Percentiles rank a stretch among this genome's conserved stretches.
These are phyloP conservation scores for Propithecus deckenii DNA, from an alignment of 2,797 vertebrate species.

Conservation along the genomic window DNA sequence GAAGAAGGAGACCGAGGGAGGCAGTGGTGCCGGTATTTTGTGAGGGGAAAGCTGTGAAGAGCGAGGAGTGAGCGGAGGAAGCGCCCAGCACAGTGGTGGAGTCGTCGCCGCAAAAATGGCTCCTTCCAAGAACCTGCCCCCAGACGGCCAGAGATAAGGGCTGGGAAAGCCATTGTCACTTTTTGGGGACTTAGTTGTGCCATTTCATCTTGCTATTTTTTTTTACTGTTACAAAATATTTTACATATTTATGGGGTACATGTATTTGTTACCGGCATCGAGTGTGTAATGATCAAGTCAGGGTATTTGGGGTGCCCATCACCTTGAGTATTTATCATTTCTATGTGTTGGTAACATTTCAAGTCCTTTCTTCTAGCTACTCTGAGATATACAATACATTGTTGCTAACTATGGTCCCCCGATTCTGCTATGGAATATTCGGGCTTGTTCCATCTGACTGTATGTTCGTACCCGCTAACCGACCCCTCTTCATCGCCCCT, in stretches of 20 bases:
- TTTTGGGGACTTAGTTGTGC: not conserved
- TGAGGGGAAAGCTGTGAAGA: not conserved
- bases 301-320: not conserved
- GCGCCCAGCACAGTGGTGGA: fast-evolving
- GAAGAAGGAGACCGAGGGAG: not conserved
- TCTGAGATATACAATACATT: not conserved
- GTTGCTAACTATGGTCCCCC: not conserved
- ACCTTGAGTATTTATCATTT: not conserved
- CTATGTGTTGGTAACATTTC: not conserved
- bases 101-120: fast-evolving
- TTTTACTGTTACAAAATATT: not conserved
- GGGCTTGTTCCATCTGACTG: not conserved
- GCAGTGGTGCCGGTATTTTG: not conserved
- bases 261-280: not conserved
- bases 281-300: not conserved
- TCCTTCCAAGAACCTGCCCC: not conserved
- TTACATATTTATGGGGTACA: not conserved
- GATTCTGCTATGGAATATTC: not conserved
- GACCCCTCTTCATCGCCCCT: too few species aligned
- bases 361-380: not conserved
- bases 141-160: not conserved
- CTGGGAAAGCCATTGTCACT: not conserved
- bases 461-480: not conserved
- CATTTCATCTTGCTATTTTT: not conserved
- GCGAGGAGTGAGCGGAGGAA: not conserved